phyloP scores from a whole-genome alignment of 2,888 invertebrate species.

The Orgyia antiqua region DNA sequence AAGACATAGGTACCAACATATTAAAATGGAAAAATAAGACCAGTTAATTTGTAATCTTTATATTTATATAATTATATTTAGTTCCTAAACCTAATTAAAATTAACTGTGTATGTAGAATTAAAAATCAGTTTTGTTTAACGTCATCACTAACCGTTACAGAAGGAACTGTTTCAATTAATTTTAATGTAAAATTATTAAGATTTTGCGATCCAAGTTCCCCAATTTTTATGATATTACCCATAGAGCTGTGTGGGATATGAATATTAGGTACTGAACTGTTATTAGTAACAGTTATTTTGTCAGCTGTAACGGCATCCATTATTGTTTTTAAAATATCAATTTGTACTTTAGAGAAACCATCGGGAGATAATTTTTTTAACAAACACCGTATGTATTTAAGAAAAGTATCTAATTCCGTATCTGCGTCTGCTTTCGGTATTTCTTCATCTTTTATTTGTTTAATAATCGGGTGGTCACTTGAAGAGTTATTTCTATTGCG shows the following conservation, averaged over 20 bases:
- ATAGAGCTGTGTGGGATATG: slow-evolving; percentile 2
- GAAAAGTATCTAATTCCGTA: slow-evolving; percentile 39
- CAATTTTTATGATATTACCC: slow-evolving; percentile 11
- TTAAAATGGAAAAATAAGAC: too few species aligned
- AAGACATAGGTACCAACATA: too few species aligned
- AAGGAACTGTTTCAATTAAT: slow-evolving; percentile 5
- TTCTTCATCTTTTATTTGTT: neutral
- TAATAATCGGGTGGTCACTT: slow-evolving; percentile 2
- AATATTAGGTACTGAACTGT: neutral
- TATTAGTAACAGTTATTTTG: slow-evolving; percentile 3
- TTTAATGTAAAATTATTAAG: neutral
- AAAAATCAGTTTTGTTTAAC: neutral
- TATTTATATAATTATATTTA: too few species aligned
- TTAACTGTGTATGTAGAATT: too few species aligned
- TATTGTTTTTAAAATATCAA: slow-evolving; percentile 49
- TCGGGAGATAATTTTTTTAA: slow-evolving; percentile 41
- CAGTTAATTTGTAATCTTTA: too few species aligned
- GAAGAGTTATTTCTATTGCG: slow-evolving; percentile 9
- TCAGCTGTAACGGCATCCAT: slow-evolving; percentile 28
- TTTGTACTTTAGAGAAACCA: slow-evolving; percentile 37
- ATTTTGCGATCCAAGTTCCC: slow-evolving; percentile 4
- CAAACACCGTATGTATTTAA: slow-evolving; percentile 42
- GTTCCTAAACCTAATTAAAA: too few species aligned
- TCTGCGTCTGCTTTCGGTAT: slow-evolving; percentile 5
- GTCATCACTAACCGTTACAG: neutral